These are phyloP conservation scores for Phalacrocorax aristotelis DNA, from an alignment of 2,113 vertebrate species.

Conservation along the genomic window DNA sequence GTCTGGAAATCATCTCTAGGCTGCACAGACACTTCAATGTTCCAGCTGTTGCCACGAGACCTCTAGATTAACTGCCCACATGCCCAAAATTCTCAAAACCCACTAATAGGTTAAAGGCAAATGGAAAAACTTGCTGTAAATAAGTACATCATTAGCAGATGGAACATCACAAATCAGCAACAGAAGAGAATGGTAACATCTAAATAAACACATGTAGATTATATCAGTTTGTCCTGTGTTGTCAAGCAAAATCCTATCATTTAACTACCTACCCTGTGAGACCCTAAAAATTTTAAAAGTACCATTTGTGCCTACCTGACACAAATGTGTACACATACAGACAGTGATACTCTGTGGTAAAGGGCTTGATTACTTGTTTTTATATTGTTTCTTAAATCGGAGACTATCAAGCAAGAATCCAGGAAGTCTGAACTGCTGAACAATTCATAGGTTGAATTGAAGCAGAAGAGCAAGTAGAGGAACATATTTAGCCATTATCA, in stretches of 20 bases:
- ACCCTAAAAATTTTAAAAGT: background rate
- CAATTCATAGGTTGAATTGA: background rate
- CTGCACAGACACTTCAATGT: background rate
- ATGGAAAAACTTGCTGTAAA: constrained; percentile 11
- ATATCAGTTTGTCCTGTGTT: background rate
- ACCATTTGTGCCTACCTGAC: background rate
- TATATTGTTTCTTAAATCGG: background rate
- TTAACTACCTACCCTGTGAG: background rate
- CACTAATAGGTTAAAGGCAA: constrained; percentile 30
- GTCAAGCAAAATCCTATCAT: background rate
- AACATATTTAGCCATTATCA: background rate
- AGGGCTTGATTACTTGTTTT: background rate
- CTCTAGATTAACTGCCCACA: background rate
- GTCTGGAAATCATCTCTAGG: background rate
- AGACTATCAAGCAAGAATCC: background rate
- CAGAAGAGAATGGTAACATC: background rate
- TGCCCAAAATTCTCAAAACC: constrained; percentile 16
- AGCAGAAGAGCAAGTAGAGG: background rate
- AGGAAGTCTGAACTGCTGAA: background rate
- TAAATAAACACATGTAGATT: background rate
- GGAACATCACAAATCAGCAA: background rate
- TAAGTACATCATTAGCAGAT: constrained; percentile 6
- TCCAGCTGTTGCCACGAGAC: background rate
- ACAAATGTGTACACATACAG: background rate
- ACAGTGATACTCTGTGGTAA: background rate